Conservation (phyloP, 2,113 vertebrate genomes). For the Tonatia bakeri region DNA sequence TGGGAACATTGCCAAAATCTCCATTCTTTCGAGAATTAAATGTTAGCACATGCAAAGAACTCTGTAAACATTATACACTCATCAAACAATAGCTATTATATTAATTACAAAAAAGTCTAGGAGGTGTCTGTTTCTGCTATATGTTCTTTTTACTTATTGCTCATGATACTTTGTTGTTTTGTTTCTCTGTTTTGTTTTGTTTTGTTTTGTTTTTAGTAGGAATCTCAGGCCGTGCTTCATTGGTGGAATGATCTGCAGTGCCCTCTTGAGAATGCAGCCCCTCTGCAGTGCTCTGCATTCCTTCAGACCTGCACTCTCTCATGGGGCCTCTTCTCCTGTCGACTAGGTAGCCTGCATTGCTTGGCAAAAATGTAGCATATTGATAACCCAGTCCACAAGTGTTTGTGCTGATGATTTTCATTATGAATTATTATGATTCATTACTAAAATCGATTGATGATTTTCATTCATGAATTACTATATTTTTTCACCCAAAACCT, state of each 20-base stretch:
- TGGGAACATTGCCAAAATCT: neutral
- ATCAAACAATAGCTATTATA: neutral
- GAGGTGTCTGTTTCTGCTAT: neutral
- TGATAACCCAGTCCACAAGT: neutral
- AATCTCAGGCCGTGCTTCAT: neutral
- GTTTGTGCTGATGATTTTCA: neutral
- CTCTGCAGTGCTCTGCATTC: rapidly evolving
- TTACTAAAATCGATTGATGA: neutral
- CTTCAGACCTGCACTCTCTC: neutral
- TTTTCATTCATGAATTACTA: neutral
- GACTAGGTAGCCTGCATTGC: neutral
- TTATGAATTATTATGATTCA: neutral
- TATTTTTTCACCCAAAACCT: neutral
- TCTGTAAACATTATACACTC: neutral
- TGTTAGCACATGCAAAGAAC: neutral
- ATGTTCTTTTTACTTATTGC: neutral
- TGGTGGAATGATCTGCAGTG: neutral
- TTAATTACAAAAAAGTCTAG: neutral
- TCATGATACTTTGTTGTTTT: neutral
- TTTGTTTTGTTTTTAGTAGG: neutral
- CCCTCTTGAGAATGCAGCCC: neutral
- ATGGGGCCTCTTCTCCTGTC: neutral
- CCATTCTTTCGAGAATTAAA: neutral
- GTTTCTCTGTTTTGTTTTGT: neutral
- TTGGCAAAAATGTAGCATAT: neutral